Base-by-base conservation (phyloP, 1,140 invertebrate species). In the Archivesica marissinica region DNA sequence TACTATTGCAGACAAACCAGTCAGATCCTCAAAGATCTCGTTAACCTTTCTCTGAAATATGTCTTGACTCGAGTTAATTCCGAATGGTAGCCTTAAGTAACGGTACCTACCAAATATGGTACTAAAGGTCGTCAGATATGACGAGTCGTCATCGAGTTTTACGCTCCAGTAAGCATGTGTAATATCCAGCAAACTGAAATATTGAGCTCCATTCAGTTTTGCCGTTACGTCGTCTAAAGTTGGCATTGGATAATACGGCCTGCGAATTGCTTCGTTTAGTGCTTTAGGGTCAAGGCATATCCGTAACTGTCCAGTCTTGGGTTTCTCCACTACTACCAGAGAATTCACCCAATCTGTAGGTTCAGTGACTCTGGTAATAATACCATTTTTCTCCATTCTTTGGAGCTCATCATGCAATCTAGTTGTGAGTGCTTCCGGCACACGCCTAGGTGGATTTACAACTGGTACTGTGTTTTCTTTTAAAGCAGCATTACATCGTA, bases 121-220 rank as follows among this genome's bases (percentile, higher is more conserved):
- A 35, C 64, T 68, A 68, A 68, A 68, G 23, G 64, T 68, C 41
- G 64, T 68, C 64, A 68, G 41, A 38, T 23, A 68, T 35, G 88
- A 86, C 30, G 84, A 82, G 44, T 87, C 83, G 23, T 90, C 87
- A 13, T 92, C 88, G 6, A 93, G 85, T 33, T 86, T 81, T 4
- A 76, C 41, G 74, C 74, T 56, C 74, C 74, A 76, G n/a, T 76
- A 56, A 35, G 47, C 74, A 35, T 76, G 74, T 38, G 74, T 76
- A 23, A 54, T 56, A 23, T 76, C 47, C 3, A 76, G 52, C 38
- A 56, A 56, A 30, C 50, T 56, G 47, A 76, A 76, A n/a, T 56
- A 76, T 39, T 54, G 30, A 35, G 74, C 74, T 20, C 39, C 74
- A 1, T 47, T 56, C 28, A 76, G 50, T 9, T n/a, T 15, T 33